Percentiles rank a stretch among this genome's conserved stretches.
These are phyloP conservation scores for Acanthis flammea DNA, from an alignment of 2,797 vertebrate genomes.

Conservation along the genomic window DNA sequence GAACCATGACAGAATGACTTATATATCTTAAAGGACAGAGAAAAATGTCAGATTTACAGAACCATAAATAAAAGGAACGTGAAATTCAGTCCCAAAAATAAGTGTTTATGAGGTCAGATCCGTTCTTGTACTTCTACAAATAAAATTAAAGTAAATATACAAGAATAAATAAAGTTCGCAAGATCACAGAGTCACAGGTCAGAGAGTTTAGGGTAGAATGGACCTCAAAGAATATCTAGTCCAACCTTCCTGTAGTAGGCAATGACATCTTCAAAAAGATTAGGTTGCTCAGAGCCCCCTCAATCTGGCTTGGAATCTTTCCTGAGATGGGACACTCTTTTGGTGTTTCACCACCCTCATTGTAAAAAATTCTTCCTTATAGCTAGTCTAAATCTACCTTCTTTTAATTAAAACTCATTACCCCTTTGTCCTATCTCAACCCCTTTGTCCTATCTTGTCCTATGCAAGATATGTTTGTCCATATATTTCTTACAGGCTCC, in stretches of 20 bases:
- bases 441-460: no score
- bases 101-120: background rate
- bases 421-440: background rate
- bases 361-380: background rate
- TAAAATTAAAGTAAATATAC: background rate
- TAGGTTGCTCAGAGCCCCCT: background rate
- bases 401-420: background rate
- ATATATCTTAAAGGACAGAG: background rate
- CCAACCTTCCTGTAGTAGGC: background rate
- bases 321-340: background rate
- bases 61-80: background rate
- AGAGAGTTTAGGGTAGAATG: background rate
- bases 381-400: background rate
- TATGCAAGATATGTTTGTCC: background rate
- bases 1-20: background rate
- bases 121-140: background rate
- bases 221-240: background rate
- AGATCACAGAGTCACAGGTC: background rate
- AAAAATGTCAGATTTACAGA: background rate
- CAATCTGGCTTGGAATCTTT: background rate
- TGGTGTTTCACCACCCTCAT: fast-evolving
- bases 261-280: background rate
- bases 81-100: background rate
- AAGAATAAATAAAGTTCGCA: background rate
- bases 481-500: background rate